Percentiles rank a stretch among this genome's conserved stretches.
phyloP scores from a whole-genome alignment of 2,113 vertebrate species.

The Mus musculus region DNA sequence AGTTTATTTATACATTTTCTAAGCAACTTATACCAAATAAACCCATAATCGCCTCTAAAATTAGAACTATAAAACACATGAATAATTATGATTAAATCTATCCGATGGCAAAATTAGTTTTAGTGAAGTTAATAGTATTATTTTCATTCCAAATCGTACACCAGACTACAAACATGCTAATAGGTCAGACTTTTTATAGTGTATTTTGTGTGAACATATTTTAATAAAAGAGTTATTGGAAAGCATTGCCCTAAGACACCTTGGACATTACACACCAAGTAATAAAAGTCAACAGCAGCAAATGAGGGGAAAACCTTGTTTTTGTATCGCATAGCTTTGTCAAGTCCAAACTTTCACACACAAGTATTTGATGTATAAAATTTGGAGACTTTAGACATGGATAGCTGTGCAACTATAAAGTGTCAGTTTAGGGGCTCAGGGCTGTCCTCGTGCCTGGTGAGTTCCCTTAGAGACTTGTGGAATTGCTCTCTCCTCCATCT shows the following conservation, averaged over 20 bases:
- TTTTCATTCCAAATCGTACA: background rate
- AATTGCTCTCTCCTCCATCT: background rate
- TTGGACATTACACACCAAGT: background rate
- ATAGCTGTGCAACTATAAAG: background rate
- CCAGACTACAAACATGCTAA: background rate
- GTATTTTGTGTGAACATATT: background rate
- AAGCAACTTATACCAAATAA: background rate
- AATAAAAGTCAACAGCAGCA: background rate
- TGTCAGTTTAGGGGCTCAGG: accelerated
- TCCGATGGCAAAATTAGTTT: background rate
- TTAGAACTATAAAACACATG: background rate
- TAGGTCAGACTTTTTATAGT: background rate
- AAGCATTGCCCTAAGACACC: background rate
- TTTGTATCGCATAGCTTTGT: background rate
- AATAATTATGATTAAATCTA: background rate
- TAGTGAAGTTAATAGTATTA: background rate
- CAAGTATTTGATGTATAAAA: background rate
- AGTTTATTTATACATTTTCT: background rate
- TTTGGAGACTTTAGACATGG: background rate
- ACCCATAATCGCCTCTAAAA: background rate
- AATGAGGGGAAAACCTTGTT: background rate
- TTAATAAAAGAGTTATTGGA: background rate
- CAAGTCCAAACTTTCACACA: background rate
- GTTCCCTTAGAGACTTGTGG: background rate
- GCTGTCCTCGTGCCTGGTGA: background rate